Conservation (phyloP, 2,888 invertebrate genomes). For the Smittia sp. region DNA sequence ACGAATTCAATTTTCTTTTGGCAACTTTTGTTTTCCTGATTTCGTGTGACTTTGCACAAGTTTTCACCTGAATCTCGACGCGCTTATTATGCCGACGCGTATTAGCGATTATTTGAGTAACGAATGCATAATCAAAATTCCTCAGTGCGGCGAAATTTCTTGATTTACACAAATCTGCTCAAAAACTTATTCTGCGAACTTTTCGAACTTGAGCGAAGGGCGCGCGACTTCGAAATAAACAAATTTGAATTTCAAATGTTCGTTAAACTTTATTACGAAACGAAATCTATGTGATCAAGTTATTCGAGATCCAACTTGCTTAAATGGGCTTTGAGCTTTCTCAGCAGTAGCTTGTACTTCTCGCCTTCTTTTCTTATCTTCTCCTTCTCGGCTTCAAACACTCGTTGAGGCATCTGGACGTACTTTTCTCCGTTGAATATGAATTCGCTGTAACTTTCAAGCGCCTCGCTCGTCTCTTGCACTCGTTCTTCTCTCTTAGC, state of each 20-base stretch:
- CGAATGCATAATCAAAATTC: too few relatives aligned
- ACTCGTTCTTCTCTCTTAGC: background rate
- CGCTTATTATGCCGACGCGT: too few relatives aligned
- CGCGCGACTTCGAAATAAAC: background rate
- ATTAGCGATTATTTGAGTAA: too few relatives aligned
- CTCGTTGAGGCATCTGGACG: conserved; percentile 50
- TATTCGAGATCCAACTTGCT: background rate
- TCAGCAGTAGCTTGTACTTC: conserved; percentile 46
- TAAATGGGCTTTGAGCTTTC: conserved; percentile 44
- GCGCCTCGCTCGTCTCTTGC: background rate
- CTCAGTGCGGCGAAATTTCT: too few relatives aligned
- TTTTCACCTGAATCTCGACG: background rate
- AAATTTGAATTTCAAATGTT: background rate
- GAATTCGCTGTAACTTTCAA: conserved; percentile 44
- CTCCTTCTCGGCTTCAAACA: conserved; percentile 48
- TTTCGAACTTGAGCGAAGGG: background rate
- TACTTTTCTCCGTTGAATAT: conserved; percentile 50
- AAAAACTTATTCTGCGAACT: too few relatives aligned
- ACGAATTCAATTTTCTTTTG: background rate
- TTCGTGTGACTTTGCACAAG: background rate
- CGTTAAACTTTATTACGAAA: background rate
- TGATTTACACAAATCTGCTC: background rate
- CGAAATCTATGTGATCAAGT: background rate
- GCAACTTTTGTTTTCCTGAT: background rate
- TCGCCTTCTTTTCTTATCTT: conserved; percentile 45